These are phyloP conservation scores for Capitulum mitella DNA, from an alignment of 2,888 invertebrate species.

Conservation along the genomic window DNA sequence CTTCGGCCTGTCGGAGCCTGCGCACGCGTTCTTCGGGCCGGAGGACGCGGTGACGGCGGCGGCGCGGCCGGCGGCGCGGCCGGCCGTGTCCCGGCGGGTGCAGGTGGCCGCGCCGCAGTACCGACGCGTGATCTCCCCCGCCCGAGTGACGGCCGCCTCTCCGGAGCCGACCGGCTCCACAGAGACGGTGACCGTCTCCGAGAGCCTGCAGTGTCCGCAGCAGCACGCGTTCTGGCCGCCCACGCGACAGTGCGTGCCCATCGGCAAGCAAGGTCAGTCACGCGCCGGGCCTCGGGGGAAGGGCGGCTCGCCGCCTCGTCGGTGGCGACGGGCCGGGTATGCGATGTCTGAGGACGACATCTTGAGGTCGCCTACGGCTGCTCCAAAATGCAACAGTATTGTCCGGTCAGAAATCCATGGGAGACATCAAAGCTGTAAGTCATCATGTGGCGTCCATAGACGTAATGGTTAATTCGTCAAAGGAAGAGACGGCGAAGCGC, in stretches of 20 bases:
- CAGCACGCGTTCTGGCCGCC: neutral
- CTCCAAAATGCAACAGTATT: too few species aligned
- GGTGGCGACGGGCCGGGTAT: too few species aligned
- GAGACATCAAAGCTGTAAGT: too few species aligned
- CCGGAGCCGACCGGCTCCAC: neutral
- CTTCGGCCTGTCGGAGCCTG: neutral
- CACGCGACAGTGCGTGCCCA: neutral
- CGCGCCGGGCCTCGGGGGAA: neutral
- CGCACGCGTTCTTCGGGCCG: neutral
- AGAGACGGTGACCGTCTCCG: neutral
- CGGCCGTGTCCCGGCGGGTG: neutral
- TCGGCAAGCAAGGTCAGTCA: neutral
- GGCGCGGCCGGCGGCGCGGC: too few species aligned
- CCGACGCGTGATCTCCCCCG: neutral
- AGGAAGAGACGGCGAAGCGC: too few species aligned
- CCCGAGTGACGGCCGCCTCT: neutral
- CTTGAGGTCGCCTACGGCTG: too few species aligned
- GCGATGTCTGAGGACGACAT: too few species aligned
- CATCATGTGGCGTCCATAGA: too few species aligned
- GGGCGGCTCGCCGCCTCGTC: too few species aligned
- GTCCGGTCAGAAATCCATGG: too few species aligned
- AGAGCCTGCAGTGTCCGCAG: neutral
- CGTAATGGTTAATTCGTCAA: too few species aligned
- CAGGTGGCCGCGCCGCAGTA: neutral
- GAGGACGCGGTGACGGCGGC: neutral